phyloP scores from a whole-genome alignment of 1,140 invertebrate genomes.

The Megalopta genalis region DNA sequence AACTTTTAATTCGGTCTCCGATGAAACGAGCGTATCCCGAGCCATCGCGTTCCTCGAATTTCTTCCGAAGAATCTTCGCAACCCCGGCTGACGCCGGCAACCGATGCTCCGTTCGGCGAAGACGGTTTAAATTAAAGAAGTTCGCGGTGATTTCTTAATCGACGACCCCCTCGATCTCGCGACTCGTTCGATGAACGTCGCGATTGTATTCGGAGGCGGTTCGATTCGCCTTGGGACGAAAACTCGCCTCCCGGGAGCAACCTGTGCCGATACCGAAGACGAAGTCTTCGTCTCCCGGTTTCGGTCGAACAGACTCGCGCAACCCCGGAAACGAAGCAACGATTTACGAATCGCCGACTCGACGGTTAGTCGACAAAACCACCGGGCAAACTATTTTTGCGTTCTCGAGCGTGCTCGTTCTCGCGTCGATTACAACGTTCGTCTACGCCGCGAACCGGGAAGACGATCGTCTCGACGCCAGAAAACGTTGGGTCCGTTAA shows the following conservation, averaged over 20 bases:
- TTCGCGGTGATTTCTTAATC: not conserved
- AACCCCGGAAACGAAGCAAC: not conserved
- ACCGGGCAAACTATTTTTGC: not conserved
- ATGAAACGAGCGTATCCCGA: not conserved
- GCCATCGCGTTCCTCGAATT: constrained; percentile 9
- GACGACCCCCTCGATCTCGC: not conserved
- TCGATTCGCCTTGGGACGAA: too few species aligned
- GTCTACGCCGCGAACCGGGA: not conserved
- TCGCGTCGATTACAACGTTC: constrained; percentile 14
- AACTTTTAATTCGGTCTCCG: not conserved
- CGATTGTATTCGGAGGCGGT: not conserved
- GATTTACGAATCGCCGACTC: not conserved
- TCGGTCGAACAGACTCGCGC: not conserved
- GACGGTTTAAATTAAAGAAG: constrained; percentile 5
- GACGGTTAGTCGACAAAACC: not conserved
- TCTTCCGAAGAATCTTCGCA: not conserved
- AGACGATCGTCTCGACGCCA: constrained; percentile 1
- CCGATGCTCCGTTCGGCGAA: not conserved
- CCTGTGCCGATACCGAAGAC: too few species aligned
- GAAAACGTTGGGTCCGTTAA: constrained; percentile 16
- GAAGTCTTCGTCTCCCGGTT: not conserved
- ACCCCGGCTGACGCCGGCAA: not conserved
- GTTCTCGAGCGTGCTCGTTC: not conserved
- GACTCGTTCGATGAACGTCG: constrained; percentile 1
- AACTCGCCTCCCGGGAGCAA: not conserved